These are phyloP conservation scores for Nemapogon koenigi DNA, from an alignment of 2,888 invertebrate genomes.

Conservation along the genomic window DNA sequence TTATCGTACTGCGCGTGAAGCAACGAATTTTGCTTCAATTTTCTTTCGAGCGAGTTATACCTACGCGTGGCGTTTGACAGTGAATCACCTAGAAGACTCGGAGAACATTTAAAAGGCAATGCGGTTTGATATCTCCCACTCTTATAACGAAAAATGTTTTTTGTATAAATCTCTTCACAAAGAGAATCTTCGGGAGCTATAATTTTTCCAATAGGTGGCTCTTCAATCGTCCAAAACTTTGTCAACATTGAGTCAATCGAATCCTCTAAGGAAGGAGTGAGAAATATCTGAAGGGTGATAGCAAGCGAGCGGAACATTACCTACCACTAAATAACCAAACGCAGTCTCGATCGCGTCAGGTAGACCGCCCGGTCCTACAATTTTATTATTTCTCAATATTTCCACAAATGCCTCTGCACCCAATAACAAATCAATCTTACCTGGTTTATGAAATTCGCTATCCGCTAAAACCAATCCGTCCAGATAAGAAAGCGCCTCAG, in stretches of 20 bases:
- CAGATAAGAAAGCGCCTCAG: neutral
- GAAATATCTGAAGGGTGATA: neutral
- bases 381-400: neutral
- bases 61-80: too few species aligned
- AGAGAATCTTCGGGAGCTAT: too few species aligned
- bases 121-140: too few species aligned
- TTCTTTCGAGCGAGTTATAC: too few species aligned
- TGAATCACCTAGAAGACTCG: too few species aligned
- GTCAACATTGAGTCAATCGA: neutral
- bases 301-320: neutral
- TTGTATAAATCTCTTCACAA: too few species aligned
- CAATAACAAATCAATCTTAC: neutral
- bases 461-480: neutral
- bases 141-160: too few species aligned
- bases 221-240: neutral
- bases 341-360: neutral
- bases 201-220: neutral
- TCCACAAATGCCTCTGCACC: neutral
- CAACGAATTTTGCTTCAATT: too few species aligned
- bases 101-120: too few species aligned
- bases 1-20: too few species aligned
- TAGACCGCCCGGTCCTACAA: too few species aligned
- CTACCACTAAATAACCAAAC: neutral
- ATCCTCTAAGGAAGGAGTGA: neutral
- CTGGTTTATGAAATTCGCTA: neutral